Evolutionary conservation across 53 echinoderm and acorn worm species (phyloP).

Genomic region (Mesocentrotus franciscanus): DNA sequence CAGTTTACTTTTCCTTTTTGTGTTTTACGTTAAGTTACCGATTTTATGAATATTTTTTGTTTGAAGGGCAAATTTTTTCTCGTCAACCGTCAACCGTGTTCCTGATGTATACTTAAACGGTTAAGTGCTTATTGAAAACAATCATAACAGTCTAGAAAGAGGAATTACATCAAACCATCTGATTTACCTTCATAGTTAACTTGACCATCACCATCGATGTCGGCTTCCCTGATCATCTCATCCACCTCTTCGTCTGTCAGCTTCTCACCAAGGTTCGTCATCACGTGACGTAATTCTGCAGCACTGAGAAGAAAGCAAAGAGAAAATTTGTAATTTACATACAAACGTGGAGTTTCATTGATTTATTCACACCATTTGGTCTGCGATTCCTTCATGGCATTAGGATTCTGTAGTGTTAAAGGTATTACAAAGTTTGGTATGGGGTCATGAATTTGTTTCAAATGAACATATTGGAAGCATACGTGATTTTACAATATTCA

Average conservation of each 20-base stretch:
- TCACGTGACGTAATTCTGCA: slow-evolving; percentile 96
- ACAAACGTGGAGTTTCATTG: not conserved
- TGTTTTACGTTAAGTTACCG: too few relatives aligned
- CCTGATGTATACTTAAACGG: not conserved
- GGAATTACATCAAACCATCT: not conserved
- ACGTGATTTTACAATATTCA: too few relatives aligned
- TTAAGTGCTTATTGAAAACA: not conserved
- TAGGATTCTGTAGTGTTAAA: too few relatives aligned
- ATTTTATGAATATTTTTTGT: not conserved
- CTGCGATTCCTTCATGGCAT: too few relatives aligned
- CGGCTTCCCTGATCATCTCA: slow-evolving; percentile 96
- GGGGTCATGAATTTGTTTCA: too few relatives aligned
- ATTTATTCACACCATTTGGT: too few relatives aligned
- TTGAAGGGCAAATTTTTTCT: not conserved
- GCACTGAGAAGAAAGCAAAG: slow-evolving; percentile 68
- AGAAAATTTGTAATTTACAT: not conserved
- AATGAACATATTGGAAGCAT: too few relatives aligned
- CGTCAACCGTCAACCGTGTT: not conserved
- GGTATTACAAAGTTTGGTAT: too few relatives aligned
- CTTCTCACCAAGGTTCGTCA: slow-evolving; percentile 97
- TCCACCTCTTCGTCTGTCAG: slow-evolving; percentile 95
- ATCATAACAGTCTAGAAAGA: not conserved
- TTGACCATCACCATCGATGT: slow-evolving; percentile 85
- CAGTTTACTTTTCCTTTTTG: too few relatives aligned
- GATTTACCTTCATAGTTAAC: slow-evolving; percentile 78